phyloP scores from a whole-genome alignment of 2,888 invertebrate species.

The Temnothorax rugatulus region DNA sequence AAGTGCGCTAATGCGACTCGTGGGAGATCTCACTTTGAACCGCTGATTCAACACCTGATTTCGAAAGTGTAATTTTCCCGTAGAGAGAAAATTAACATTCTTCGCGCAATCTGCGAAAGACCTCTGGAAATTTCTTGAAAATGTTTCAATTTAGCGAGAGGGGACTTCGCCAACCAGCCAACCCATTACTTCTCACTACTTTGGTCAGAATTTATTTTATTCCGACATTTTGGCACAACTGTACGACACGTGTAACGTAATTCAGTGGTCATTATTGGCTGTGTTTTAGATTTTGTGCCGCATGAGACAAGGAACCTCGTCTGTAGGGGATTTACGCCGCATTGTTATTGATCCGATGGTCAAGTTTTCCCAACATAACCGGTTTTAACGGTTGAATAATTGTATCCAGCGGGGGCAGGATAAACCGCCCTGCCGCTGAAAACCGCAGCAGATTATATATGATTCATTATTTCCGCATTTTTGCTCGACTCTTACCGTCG shows the following conservation, averaged over 20 bases:
- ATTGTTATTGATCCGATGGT: constrained; percentile 46
- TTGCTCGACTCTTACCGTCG: neutral
- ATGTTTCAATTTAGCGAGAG: neutral
- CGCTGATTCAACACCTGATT: neutral
- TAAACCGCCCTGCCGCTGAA: constrained; percentile 13
- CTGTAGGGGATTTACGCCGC: constrained; percentile 26
- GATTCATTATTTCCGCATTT: constrained; percentile 48
- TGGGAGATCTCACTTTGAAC: neutral
- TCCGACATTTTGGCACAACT: neutral
- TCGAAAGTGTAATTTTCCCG: neutral
- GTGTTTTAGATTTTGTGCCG: constrained; percentile 30
- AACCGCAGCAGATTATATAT: constrained; percentile 49
- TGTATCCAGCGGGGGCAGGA: constrained; percentile 27
- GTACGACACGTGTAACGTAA: neutral
- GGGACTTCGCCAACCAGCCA: neutral
- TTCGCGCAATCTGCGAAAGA: neutral
- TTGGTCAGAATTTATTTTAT: neutral
- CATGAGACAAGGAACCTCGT: constrained; percentile 26
- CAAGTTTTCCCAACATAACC: constrained; percentile 54
- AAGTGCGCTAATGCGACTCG: constrained; percentile 35
- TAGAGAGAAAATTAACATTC: constrained; percentile 5
- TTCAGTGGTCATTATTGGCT: neutral
- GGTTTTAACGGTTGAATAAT: constrained; percentile 56
- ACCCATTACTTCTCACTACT: neutral
- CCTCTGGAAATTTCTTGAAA: neutral